These are phyloP conservation scores for Drosophila tsacasi DNA, from an alignment of 1,140 invertebrate genomes.

Conservation along the genomic window DNA sequence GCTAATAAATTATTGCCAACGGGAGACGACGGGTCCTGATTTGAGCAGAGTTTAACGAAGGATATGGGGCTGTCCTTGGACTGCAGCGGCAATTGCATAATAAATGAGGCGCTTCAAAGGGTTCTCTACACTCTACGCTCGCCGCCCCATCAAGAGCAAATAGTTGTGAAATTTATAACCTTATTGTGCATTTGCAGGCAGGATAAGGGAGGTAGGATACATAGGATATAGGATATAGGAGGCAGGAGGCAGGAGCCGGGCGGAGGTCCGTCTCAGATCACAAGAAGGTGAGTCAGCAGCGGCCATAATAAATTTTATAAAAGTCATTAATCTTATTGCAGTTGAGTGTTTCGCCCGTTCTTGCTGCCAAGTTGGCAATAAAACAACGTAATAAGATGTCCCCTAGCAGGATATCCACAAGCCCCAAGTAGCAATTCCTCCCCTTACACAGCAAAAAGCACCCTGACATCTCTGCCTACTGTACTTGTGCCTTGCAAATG, in stretches of 20 bases:
- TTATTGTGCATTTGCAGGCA: conserved; percentile 67
- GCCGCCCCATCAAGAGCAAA: conserved; percentile 9
- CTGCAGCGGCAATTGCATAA: conserved; percentile 74
- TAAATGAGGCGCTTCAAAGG: conserved; percentile 70
- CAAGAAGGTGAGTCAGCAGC: conserved; percentile 62
- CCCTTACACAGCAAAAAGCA: not conserved
- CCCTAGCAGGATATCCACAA: conserved; percentile 11
- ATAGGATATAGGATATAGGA: too few species aligned
- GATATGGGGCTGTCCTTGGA: not conserved
- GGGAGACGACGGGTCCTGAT: conserved; percentile 43
- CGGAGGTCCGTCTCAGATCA: conserved; percentile 2
- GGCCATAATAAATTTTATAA: conserved; percentile 82
- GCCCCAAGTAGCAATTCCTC: too few species aligned
- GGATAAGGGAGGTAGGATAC: too few species aligned
- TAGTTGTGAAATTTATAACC: conserved; percentile 71
- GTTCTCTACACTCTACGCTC: not conserved
- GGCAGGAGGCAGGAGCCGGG: not conserved
- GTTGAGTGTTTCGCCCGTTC: conserved; percentile 43
- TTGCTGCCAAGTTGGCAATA: conserved; percentile 70
- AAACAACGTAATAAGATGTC: conserved; percentile 82
- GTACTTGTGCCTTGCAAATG: not conserved
- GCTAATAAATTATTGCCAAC: conserved; percentile 63
- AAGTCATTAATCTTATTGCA: conserved; percentile 80
- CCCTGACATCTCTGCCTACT: not conserved
- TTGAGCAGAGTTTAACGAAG: conserved; percentile 5